Conservation (phyloP, 2,797 vertebrate genomes). For the Syngnathus rostellatus region DNA sequence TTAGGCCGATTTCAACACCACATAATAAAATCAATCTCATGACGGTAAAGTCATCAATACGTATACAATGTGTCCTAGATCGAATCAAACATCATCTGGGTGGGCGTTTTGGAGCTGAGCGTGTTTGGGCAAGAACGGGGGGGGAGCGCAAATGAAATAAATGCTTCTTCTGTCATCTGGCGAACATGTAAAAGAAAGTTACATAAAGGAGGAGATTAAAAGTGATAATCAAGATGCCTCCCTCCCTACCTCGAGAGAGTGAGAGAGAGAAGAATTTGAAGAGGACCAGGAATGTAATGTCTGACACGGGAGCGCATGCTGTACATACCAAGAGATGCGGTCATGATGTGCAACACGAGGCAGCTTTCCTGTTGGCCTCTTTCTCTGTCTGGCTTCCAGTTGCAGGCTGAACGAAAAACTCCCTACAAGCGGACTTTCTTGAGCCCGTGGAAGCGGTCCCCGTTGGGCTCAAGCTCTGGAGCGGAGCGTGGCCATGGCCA, state of each 20-base stretch:
- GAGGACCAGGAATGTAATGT: neutral
- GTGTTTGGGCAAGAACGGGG: too few species aligned
- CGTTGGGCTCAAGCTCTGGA: slow-evolving; percentile 4
- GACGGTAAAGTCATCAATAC: neutral
- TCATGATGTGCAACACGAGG: slow-evolving; percentile 38
- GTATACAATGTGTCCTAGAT: too few species aligned
- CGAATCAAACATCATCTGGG: too few species aligned
- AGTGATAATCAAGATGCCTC: too few species aligned
- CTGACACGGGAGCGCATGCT: neutral
- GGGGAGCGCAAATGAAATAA: too few species aligned
- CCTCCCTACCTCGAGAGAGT: too few species aligned
- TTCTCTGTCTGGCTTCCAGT: slow-evolving; percentile 25
- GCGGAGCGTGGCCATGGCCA: slow-evolving; percentile 21
- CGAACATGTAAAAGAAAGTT: too few species aligned
- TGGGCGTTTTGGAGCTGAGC: too few species aligned
- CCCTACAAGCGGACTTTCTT: slow-evolving; percentile 19
- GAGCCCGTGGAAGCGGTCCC: slow-evolving; percentile 3
- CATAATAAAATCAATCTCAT: neutral
- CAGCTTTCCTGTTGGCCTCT: slow-evolving; percentile 23
- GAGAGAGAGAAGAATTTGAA: neutral
- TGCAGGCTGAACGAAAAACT: slow-evolving; percentile 28
- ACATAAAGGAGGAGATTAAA: too few species aligned
- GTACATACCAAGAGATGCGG: slow-evolving; percentile 61
- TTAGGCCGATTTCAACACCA: neutral
- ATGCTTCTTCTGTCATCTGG: too few species aligned